These are phyloP conservation scores for Nomada hirtipes DNA, from an alignment of 2,888 invertebrate species.

Conservation along the genomic window DNA sequence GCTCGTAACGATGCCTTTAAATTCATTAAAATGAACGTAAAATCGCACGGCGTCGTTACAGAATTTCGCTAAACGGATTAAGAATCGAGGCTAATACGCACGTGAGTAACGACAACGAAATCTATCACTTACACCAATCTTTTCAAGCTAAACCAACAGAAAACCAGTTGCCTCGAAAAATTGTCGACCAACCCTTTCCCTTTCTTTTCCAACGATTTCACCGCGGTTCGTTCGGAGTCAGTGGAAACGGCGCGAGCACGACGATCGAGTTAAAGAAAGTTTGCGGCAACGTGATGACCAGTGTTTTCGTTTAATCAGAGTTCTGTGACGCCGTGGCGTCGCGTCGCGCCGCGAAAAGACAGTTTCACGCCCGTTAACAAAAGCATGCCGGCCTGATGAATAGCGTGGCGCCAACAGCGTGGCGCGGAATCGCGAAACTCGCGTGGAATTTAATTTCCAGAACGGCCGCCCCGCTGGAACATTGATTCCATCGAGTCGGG, in stretches of 20 bases:
- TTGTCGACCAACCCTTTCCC: background rate
- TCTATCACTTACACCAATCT: background rate
- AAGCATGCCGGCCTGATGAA: conserved; percentile 60
- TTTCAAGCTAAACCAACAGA: background rate
- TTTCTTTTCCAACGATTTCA: background rate
- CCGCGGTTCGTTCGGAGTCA: background rate
- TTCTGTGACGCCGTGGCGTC: background rate
- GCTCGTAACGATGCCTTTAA: background rate
- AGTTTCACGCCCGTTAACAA: conserved; percentile 66
- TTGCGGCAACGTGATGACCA: conserved; percentile 30
- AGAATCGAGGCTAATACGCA: background rate
- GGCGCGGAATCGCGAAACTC: conserved; percentile 55
- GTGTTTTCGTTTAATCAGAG: conserved; percentile 43
- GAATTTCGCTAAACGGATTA: background rate
- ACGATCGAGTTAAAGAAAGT: conserved; percentile 36
- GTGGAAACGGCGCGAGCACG: conserved; percentile 3
- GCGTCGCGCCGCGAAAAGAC: conserved; percentile 20
- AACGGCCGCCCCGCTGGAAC: conserved; percentile 30
- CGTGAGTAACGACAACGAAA: background rate
- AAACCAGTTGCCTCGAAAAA: background rate
- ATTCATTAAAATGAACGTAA: background rate
- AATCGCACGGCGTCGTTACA: background rate
- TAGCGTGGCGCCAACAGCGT: conserved; percentile 2
- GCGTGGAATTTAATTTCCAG: conserved; percentile 66
- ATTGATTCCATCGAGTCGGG: conserved; percentile 54